These are phyloP conservation scores for Erethizon dorsatum DNA, from an alignment of 2,797 vertebrate species.

Conservation along the genomic window DNA sequence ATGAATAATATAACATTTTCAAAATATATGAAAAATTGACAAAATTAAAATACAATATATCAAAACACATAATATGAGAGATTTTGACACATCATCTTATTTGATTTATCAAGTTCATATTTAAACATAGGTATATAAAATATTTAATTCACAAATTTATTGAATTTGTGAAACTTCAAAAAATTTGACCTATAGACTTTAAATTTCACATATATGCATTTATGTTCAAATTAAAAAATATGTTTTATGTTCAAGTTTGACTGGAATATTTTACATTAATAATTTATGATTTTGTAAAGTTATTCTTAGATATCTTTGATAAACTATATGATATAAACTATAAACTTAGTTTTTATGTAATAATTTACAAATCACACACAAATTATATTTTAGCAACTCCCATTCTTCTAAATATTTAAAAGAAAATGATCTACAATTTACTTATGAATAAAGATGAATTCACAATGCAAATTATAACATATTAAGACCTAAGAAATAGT, in stretches of 20 bases:
- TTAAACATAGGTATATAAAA: background rate
- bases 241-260: background rate
- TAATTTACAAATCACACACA: background rate
- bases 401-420: background rate
- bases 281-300: background rate
- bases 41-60: background rate
- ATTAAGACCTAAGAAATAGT: background rate
- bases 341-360: background rate
- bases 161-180: background rate
- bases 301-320: background rate
- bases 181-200: background rate
- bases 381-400: constrained; percentile 2
- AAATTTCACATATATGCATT: background rate
- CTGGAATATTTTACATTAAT: background rate
- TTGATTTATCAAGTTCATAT: background rate
- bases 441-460: background rate
- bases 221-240: background rate
- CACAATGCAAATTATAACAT: background rate
- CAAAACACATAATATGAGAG: background rate
- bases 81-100: background rate
- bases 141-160: background rate
- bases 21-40: background rate
- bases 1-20: background rate
- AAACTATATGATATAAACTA: background rate
- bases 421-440: background rate